Evolutionary conservation across 2,113 vertebrate genomes (phyloP).

Genomic region (Pollimyrus isidori): DNA sequence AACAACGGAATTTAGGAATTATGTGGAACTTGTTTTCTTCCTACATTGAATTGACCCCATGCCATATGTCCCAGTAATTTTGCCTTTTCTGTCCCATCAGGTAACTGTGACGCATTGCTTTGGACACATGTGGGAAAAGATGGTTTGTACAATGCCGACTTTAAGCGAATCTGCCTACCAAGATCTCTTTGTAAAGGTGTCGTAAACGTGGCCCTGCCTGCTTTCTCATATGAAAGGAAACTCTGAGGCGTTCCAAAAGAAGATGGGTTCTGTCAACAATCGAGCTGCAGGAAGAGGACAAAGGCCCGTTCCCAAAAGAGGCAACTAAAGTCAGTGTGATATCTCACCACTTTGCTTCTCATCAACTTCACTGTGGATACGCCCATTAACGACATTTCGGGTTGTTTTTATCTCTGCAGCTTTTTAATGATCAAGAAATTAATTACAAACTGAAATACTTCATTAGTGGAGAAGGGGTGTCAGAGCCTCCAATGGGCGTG

Average conservation of each 20-base stretch:
- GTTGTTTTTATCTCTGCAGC: constrained; percentile 32
- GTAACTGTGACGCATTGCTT: constrained; percentile 20
- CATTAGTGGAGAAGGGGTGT: constrained; percentile 61
- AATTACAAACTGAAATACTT: constrained; percentile 29
- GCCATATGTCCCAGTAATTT: not conserved
- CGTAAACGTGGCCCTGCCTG: not conserved
- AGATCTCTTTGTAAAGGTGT: not conserved
- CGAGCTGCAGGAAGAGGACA: constrained; percentile 62
- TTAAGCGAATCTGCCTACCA: not conserved
- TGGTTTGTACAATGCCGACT: constrained; percentile 32
- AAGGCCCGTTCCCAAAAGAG: constrained; percentile 54
- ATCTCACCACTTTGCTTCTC: not conserved
- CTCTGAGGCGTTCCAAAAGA: constrained; percentile 60
- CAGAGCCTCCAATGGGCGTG: constrained; percentile 42
- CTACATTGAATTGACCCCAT: not conserved
- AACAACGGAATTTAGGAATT: not conserved
- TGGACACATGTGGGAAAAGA: constrained; percentile 23
- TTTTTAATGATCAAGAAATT: constrained; percentile 43
- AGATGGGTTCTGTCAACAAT: constrained; percentile 72
- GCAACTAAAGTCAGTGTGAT: constrained; percentile 52
- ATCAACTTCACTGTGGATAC: not conserved
- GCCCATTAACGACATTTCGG: not conserved
- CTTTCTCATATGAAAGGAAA: constrained; percentile 33
- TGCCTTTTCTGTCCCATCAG: constrained; percentile 27
- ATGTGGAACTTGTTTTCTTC: not conserved